Evolutionary conservation across 2,113 vertebrate genomes (phyloP).

Genomic region (Gadus macrocephalus): DNA sequence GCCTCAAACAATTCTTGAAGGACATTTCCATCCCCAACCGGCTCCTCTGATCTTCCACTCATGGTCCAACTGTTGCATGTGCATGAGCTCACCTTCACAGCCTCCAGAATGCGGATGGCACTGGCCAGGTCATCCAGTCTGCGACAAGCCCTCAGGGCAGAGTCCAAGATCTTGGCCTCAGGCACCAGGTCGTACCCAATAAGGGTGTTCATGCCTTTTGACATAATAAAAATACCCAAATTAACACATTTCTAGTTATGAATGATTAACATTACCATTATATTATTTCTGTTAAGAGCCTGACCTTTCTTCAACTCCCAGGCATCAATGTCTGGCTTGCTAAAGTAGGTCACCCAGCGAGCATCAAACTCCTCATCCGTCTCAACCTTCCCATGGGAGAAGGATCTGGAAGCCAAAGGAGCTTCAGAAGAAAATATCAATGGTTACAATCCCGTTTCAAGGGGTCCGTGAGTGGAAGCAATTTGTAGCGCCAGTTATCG

Average conservation of each 20-base stretch:
- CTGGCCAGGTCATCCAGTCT: constrained; percentile 93
- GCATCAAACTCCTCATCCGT: constrained; percentile 97
- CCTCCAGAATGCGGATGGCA: constrained; percentile 94
- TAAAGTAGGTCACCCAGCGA: constrained; percentile 97
- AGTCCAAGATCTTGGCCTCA: constrained; percentile 93
- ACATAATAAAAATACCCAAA: not conserved
- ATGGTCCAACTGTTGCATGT: too few species aligned
- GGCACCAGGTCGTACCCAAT: constrained; percentile 93
- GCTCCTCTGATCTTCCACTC: too few species aligned
- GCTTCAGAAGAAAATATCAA: constrained; percentile 56
- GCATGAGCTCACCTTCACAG: constrained; percentile 80
- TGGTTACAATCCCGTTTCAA: not conserved
- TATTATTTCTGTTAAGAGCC: too few species aligned
- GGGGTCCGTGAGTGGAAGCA: not conserved
- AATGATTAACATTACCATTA: too few species aligned
- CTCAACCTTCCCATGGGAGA: constrained; percentile 88
- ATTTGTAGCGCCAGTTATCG: not conserved
- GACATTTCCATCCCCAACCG: too few species aligned
- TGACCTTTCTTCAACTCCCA: constrained; percentile 97
- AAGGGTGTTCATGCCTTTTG: constrained; percentile 89
- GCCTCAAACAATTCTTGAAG: too few species aligned
- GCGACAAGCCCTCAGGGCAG: constrained; percentile 89
- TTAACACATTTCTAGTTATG: not conserved
- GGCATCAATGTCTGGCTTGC: constrained; percentile 91
- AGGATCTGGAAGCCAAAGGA: constrained; percentile 78